Evolutionary conservation across 1,140 invertebrate species (phyloP).

Genomic region (Zaprionus ornatus): DNA sequence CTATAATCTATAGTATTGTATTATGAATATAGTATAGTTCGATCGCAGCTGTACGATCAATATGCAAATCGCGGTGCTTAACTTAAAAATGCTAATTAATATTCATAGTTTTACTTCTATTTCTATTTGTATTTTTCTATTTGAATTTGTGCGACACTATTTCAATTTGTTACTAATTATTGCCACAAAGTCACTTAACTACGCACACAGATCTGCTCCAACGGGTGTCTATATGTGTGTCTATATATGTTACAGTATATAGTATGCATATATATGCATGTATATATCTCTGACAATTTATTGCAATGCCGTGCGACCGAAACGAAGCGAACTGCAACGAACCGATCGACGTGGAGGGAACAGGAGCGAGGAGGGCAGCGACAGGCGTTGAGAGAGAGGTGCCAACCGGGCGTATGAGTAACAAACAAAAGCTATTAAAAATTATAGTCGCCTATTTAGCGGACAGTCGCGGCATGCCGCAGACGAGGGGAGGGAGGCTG

Average conservation of each 20-base stretch:
- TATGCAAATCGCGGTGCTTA: conserved; percentile 41
- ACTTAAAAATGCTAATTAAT: conserved; percentile 35
- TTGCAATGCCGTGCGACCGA: conserved; percentile 30
- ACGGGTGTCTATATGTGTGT: background rate
- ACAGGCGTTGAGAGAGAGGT: background rate
- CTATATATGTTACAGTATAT: background rate
- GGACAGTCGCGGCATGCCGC: conserved; percentile 12
- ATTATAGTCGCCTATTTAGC: conserved; percentile 58
- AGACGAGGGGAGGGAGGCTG: background rate
- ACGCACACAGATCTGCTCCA: background rate
- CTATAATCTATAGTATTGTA: background rate
- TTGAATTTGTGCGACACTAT: conserved; percentile 56
- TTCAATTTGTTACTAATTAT: conserved; percentile 72
- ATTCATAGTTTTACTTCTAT: conserved; percentile 12
- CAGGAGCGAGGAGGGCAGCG: background rate
- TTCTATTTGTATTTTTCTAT: conserved; percentile 22
- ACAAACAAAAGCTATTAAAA: conserved; percentile 68
- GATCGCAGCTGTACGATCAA: conserved; percentile 24
- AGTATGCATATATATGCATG: background rate
- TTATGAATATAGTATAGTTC: background rate
- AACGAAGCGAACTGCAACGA: conserved; percentile 24
- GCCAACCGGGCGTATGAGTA: conserved; percentile 57
- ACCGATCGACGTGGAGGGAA: conserved; percentile 10
- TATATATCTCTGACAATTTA: conserved; percentile 49
- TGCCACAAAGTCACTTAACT: conserved; percentile 65